phyloP scores from a whole-genome alignment of 2,113 vertebrate genomes.

The Synchiropus splendidus region DNA sequence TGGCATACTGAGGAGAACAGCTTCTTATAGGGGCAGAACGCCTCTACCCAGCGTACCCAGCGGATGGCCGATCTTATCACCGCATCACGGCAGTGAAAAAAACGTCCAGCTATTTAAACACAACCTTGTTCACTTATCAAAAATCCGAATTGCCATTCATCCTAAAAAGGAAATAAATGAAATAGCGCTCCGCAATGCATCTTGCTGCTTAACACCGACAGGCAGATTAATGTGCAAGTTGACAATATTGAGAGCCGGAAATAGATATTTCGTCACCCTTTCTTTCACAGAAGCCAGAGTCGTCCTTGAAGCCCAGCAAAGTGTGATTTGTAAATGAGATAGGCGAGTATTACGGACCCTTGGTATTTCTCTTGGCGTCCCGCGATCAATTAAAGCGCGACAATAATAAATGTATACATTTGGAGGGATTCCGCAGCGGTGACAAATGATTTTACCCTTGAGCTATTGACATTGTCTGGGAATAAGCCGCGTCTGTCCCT shows the following conservation, averaged over 20 bases:
- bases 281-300: slow-evolving; percentile 35
- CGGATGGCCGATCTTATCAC: too few species aligned
- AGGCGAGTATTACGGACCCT: slow-evolving; percentile 62
- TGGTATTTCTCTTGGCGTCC: slow-evolving; percentile 65
- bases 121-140: not conserved
- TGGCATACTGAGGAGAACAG: too few species aligned
- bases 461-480: slow-evolving; percentile 72
- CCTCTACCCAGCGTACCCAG: too few species aligned
- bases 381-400: slow-evolving; percentile 68
- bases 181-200: not conserved
- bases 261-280: slow-evolving; percentile 24
- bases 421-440: slow-evolving; percentile 60
- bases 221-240: slow-evolving; percentile 30
- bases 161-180: not conserved
- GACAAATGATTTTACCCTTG: slow-evolving; percentile 76
- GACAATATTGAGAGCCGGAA: slow-evolving; percentile 20
- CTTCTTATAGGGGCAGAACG: too few species aligned
- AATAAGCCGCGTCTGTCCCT: slow-evolving; percentile 66
- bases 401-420: slow-evolving; percentile 78
- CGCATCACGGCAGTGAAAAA: too few species aligned
- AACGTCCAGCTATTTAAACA: not conserved
- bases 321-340: slow-evolving; percentile 70
- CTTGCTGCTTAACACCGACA: slow-evolving; percentile 3
- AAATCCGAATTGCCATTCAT: not conserved
- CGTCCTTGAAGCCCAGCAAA: slow-evolving; percentile 62